These are phyloP conservation scores for Diabrotica undecimpunctata DNA, from an alignment of 1,140 invertebrate species.

Conservation along the genomic window DNA sequence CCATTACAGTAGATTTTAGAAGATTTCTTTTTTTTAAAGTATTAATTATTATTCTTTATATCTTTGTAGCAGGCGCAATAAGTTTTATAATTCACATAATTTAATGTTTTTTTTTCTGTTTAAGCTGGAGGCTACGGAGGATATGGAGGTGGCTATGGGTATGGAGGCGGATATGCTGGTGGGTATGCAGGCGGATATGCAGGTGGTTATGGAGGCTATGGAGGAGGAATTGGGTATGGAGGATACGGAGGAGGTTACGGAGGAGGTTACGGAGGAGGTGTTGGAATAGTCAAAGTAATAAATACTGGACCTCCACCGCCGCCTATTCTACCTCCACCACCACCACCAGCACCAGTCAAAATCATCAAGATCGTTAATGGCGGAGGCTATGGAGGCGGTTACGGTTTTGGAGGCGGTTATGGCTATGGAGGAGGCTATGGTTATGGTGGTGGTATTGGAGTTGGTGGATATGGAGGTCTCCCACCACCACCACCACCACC, in stretches of 20 bases:
- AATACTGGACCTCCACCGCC: not conserved
- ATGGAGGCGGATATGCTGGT: not conserved
- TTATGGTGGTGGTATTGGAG: not conserved
- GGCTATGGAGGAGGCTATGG: no score
- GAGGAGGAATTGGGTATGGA: not conserved
- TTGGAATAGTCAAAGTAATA: not conserved
- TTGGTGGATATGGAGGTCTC: not conserved
- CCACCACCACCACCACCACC: not conserved
- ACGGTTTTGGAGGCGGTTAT: no score
- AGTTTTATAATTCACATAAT: no score
- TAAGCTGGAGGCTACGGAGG: no score
- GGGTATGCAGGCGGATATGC: not conserved
- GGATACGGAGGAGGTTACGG: not conserved
- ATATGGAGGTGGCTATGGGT: not conserved
- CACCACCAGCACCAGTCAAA: not conserved
- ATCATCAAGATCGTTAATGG: not conserved
- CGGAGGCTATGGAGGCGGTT: no score
- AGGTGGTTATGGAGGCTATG: not conserved
- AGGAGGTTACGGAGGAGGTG: not conserved
- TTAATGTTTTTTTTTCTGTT: no score
- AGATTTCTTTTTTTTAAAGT: no score
- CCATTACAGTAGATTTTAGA: no score
- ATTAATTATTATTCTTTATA: no score
- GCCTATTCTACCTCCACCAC: not conserved
- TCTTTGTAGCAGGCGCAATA: no score